Evolutionary conservation across 1,140 invertebrate species (phyloP), one percentile per base, ranked within the genome.

Genomic region (Alviniconcha marisindica): DNA sequence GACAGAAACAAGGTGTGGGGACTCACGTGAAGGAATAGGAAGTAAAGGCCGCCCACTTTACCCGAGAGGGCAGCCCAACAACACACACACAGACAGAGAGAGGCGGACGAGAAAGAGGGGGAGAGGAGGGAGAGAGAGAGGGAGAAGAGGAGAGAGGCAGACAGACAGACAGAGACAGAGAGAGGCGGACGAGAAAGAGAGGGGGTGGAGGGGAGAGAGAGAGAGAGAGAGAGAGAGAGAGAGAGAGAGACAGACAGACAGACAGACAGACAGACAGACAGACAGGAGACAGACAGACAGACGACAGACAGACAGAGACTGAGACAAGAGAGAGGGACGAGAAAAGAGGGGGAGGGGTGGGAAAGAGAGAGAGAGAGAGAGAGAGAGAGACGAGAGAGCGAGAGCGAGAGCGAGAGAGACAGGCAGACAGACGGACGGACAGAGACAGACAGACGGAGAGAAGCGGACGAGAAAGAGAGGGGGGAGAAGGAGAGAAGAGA

Each of bases 331-430:
- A 60, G 56, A 60, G 56, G 28, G 7, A 28, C 33, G n/a, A 1
- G 42, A 12, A 2, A 56, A 10, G 33, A 14, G 51, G 36, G 56
- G 28, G 7, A 60, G 56, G 28, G 7, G 4, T 15, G 24, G 24
- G 3, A n/a, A 24, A 28, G 51, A 42, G n/a, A 44, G 38, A 56
- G 36, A 54, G n/a, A 54, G 77, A 81, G 56, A 79, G 76, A 78
- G 76, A 78, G 76, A 56, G 76, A 78, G 51, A 56, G 51, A 48
- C 24, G 33, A 31, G 48, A 31, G 48, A 31, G 28, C 24, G 28
- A 38, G 28, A 5, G 28, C n/a, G 7, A 78, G 38, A 80, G 48
- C 10, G 36, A 60, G 54, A 80, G 36, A 33, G 31, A 80, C 48
- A 60, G n/a, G n/a, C n/a, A 63, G 31, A 80, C 15, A 63, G 48